Evolutionary conservation across 2,113 vertebrate genomes (phyloP), one percentile per base, ranked within the genome.

Genomic region (Catharus bicknelli): DNA sequence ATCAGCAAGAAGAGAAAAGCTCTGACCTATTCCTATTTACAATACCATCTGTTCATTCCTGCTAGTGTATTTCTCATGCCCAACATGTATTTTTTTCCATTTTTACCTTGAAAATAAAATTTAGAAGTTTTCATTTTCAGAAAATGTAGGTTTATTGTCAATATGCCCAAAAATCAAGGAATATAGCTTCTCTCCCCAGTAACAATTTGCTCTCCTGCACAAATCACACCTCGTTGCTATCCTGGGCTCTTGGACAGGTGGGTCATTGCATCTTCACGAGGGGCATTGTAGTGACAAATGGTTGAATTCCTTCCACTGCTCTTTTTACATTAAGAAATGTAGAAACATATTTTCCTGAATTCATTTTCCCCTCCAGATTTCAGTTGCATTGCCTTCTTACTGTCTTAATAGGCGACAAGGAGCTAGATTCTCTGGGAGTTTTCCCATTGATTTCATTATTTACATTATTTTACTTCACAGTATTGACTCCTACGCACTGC

Each of bases 361-460:
- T 20, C 1, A 16, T 55, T 86, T 90, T 78, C 45, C 32, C 75
- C 42, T 58, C 66, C 50, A 36, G 32, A 92, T 75, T 94, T 89
- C 42, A 78, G 11, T 72, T 74, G 16, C 1, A 0, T 32, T 82
- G 23, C 47, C 36, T 78, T 92, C 73, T 22, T 63, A 11, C 32
- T 68, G 45, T 57, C 13, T 81, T 48, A 40, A 19, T 10, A 7
- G 47, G 30, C 38, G 38, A 8, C 38, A 1, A 16, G 29, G 66
- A 85, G 29, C 14, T 61, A 21, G 32, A 47, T 42, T 80, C 1
- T 6, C 9, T 48, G 42, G 27, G 62, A 93, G 29, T 57, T 68
- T 86, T 90, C 25, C 17, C 54, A 51, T 34, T 90, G 58, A 85
- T 91, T 95, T 66, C 2, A 62, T 92, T 92, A 92, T 95, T 96